Percentiles rank a stretch among this genome's conserved stretches.
Conservation (phyloP, 2,113 vertebrate species). For the Ellobius talpinus region DNA sequence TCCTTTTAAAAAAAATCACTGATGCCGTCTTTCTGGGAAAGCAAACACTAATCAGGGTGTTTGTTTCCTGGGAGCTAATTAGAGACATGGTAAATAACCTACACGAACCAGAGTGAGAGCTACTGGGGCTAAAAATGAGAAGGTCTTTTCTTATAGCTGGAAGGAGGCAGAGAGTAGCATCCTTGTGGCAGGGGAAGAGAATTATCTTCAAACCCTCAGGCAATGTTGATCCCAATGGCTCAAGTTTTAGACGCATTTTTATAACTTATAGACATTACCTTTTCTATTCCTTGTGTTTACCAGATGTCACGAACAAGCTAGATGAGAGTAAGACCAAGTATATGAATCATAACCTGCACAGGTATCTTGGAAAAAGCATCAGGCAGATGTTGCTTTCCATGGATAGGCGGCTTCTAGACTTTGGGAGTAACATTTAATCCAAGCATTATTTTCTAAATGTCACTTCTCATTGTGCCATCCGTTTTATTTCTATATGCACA, state of each 20-base stretch:
- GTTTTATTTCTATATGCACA: slow-evolving; percentile 57
- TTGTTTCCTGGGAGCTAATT: slow-evolving; percentile 41
- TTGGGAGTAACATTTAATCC: slow-evolving; percentile 23
- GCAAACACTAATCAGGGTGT: not conserved
- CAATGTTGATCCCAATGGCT: not conserved
- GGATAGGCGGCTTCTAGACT: slow-evolving; percentile 9
- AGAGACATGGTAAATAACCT: slow-evolving; percentile 15
- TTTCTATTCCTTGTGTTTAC: not conserved
- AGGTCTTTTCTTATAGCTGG: not conserved
- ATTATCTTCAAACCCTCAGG: not conserved
- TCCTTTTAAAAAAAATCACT: slow-evolving; percentile 52
- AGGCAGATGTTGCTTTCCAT: slow-evolving; percentile 1
- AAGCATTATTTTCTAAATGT: slow-evolving; percentile 67
- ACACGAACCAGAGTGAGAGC: not conserved
- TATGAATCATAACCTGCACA: slow-evolving; percentile 3
- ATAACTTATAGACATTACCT: not conserved
- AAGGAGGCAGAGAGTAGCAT: not conserved
- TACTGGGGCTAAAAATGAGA: not conserved
- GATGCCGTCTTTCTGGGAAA: slow-evolving; percentile 14
- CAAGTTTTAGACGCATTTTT: not conserved
- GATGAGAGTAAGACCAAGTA: not conserved
- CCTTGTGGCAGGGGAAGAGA: not conserved
- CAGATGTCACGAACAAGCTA: not conserved
- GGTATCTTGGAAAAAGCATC: not conserved
- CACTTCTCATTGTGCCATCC: slow-evolving; percentile 57